A percentile compares a stretch with the other conserved stretches of the same genome.
Conservation (phyloP, 2,888 invertebrate genomes). For the Meghimatium bilineatum region DNA sequence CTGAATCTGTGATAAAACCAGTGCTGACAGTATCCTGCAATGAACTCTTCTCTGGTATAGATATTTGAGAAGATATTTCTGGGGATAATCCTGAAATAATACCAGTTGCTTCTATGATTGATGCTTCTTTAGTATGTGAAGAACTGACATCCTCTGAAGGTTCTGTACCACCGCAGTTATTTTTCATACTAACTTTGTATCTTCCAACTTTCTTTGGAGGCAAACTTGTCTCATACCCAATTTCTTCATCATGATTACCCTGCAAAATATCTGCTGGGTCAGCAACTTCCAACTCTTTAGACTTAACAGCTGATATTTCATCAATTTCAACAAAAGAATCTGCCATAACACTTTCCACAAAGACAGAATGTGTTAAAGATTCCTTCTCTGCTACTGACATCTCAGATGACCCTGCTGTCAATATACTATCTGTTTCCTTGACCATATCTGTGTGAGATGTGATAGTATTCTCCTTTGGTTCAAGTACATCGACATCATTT, state of each 20-base stretch:
- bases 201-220: neutral
- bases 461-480: neutral
- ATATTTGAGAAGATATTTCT: neutral
- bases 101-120: neutral
- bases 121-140: neutral
- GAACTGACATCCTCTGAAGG: neutral
- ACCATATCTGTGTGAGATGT: neutral
- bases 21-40: neutral
- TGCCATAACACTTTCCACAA: neutral
- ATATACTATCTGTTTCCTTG: neutral
- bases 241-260: neutral
- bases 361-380: neutral
- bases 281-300: neutral
- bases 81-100: neutral
- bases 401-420: neutral
- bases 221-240: neutral
- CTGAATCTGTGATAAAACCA: constrained; percentile 1
- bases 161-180: neutral
- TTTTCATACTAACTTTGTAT: neutral
- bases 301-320: neutral
- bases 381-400: neutral
- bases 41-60: neutral
- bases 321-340: neutral
- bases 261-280: neutral
- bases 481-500: neutral